Base-by-base conservation (phyloP, 1,140 invertebrate species). In the Sitodiplosis mosellana region DNA sequence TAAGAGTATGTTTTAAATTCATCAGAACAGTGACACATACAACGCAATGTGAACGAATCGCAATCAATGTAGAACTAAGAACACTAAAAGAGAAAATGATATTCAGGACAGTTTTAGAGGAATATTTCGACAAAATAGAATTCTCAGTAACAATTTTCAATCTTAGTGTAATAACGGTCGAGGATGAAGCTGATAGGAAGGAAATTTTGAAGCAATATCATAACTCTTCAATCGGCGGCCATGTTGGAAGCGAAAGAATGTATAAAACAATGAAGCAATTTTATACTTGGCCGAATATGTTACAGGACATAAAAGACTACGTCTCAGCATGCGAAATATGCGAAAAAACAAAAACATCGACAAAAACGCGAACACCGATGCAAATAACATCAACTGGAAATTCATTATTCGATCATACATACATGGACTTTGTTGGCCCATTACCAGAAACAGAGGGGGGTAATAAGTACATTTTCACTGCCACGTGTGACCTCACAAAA, bases 361-460 rank as follows among this genome's bases (percentile, higher is more conserved):
- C 49, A 21, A 48, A 45, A 5, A 50, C 19, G 14, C 55, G 51
- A 50, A n/a, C 17, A 15, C 51, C 52, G 12, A 54, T 52, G 50
- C 40, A 59, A 52, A 56, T 56, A 8, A 56, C 53, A 17, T 47
- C 54, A 12, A 57, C 51, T n/a, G 49, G 48, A 17, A 22, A 47
- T 20, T 46, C 37, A 51, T 50, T 51, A 12, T 55, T 53, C 33
- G 46, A 57, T 51, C 49, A 49, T 41, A 11, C 55, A 43, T 49
- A 49, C 34, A 22, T 55, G 8, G 55, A 56, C 40, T 51, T 57
- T 12, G 55, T 58, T 14, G 56, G 56, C 20, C 54, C 56, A 15
- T 45, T 59, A 8, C 33, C 33, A 34, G 36, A 49, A 17, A n/a
- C 7, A 6, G 7, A n/a, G 7, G 17, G 17, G 6, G 40, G 14